Evolutionary conservation across 2,797 vertebrate genomes (phyloP), one percentile per base, ranked within the genome.

Genomic region (Simalia tracyae): DNA sequence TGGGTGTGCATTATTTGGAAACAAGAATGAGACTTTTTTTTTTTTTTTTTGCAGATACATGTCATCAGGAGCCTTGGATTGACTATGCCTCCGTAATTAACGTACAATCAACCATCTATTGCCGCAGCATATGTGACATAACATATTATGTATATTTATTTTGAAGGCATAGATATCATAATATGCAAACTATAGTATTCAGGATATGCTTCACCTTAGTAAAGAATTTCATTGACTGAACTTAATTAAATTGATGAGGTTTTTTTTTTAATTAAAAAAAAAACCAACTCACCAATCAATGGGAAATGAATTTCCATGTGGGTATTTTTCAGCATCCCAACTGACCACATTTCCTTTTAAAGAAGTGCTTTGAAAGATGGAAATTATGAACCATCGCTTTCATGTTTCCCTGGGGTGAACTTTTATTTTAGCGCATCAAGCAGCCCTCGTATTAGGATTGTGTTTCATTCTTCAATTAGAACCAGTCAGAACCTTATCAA

Each of bases 401-500:
- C 89, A 90, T 88, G 28, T 87, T 90, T 90, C 92, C 92, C 59
- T 88, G 9, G 86, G 46, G 86, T 90, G 89, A 92, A 64, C 92
- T 92, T 90, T 61, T 61, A 22, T 84, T 87, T 64, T 64, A n/a
- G 68, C 59, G 66, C n/a, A 84, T 59, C 46, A 24, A 57, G 42
- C 66, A 28, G 68, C 36, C 5, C 86, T 84, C 14, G 26, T 4
- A 31, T 81, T 28, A 50, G 89, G 68, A 87, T 81, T 90, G 85
- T 63, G 94, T 92, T 19, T 56, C 15, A 3, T 12, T 22, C 8
- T 90, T 85, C 91, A 1, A 93, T 56, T 90, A 89, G 81, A 92
- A 89, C 63, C 17, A 8, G 87, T 59, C 36, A 0, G 0, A 94
- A 90, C 86, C 36, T 92, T 88, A 61, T 0, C 60, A 6, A 93